Evolutionary conservation across 2,113 vertebrate species (phyloP).

Genomic region (Pao palembangensis): DNA sequence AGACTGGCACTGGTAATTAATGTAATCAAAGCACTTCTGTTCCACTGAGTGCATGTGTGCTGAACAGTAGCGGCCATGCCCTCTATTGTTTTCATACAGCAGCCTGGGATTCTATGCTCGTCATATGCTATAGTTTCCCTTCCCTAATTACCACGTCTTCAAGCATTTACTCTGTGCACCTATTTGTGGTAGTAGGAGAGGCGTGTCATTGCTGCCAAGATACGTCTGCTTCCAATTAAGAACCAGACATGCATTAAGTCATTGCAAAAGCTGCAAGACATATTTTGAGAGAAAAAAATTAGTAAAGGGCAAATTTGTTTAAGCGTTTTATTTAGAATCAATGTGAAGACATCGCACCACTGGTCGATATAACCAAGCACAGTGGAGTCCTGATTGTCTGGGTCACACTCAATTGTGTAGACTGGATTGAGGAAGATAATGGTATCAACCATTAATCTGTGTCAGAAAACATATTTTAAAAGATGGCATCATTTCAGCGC

Average conservation of each 20-base stretch:
- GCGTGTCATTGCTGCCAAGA: not conserved
- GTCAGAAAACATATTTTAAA: not conserved
- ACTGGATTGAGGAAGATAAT: not conserved
- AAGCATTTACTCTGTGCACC: not conserved
- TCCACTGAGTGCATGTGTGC: slow-evolving; percentile 15
- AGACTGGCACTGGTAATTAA: slow-evolving; percentile 26
- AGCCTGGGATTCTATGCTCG: not conserved
- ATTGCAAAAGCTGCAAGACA: not conserved
- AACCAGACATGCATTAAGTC: not conserved
- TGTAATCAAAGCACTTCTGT: slow-evolving; percentile 25
- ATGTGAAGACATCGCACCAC: not conserved
- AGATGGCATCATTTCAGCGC: not conserved
- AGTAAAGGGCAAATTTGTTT: slow-evolving; percentile 8
- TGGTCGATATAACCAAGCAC: not conserved
- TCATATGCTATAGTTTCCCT: not conserved
- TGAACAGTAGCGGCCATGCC: slow-evolving; percentile 4
- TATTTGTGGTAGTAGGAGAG: not conserved
- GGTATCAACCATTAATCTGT: not conserved
- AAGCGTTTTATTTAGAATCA: slow-evolving; percentile 11
- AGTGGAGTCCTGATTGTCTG: not conserved
- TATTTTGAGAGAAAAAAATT: not conserved
- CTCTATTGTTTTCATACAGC: slow-evolving; percentile 2
- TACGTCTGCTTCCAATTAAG: not conserved
- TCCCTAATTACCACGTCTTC: not conserved
- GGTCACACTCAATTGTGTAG: not conserved